Conservation (phyloP, 2,888 invertebrate species). For the Pandemis cinnamomeana region DNA sequence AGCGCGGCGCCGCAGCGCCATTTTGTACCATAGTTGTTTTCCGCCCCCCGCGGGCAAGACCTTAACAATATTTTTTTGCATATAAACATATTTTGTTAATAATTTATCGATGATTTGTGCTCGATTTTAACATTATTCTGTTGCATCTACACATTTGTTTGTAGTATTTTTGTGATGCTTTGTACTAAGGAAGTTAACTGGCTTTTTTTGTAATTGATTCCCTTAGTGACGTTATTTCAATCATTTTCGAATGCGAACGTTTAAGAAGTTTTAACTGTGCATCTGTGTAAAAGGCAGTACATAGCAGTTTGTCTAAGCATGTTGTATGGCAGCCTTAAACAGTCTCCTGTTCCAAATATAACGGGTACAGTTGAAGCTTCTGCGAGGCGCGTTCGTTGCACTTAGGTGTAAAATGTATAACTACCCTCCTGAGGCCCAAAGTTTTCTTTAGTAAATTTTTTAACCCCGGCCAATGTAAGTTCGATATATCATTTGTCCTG, state of each 20-base stretch:
- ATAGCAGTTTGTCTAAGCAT: background rate
- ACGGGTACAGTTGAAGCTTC: constrained; percentile 9
- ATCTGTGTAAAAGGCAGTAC: background rate
- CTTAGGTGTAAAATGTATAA: background rate
- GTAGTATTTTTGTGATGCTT: constrained; percentile 78
- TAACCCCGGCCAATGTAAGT: constrained; percentile 5
- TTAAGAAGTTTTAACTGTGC: constrained; percentile 24
- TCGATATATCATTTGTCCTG: constrained; percentile 13
- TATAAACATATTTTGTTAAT: constrained; percentile 80
- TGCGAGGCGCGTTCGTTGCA: background rate
- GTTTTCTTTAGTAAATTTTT: background rate
- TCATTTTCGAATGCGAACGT: constrained; percentile 29
- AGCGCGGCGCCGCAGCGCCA: constrained; percentile 45
- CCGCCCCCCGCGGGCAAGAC: constrained; percentile 47
- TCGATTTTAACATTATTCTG: constrained; percentile 70
- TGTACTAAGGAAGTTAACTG: constrained; percentile 62
- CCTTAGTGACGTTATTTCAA: constrained; percentile 11
- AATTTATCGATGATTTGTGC: constrained; percentile 74
- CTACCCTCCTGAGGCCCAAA: constrained; percentile 13
- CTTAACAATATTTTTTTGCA: constrained; percentile 68
- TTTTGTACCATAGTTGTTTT: constrained; percentile 47
- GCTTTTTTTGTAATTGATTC: constrained; percentile 51
- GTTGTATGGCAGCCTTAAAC: background rate
- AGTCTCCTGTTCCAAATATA: background rate
- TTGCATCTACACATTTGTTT: constrained; percentile 70